Conservation (phyloP, 1,140 invertebrate species). For the Drosophila sulfurigaster region DNA sequence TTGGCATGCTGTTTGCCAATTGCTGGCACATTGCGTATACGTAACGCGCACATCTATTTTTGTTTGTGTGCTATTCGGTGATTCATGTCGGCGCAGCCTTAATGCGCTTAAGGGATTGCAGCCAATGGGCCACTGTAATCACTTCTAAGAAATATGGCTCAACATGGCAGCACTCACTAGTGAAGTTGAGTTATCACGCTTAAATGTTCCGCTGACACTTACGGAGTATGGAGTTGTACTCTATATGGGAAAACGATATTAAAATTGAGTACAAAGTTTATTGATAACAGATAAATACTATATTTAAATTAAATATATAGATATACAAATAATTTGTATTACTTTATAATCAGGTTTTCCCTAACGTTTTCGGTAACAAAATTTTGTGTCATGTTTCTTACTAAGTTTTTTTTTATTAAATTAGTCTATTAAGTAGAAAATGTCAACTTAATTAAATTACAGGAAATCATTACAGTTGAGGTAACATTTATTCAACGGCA, state of each 20-base stretch:
- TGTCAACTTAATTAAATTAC: too few relatives aligned
- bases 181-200: constrained; percentile 1
- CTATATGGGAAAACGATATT: not conserved
- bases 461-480: too few relatives aligned
- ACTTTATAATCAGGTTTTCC: too few relatives aligned
- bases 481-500: too few relatives aligned
- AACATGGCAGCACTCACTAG: not conserved
- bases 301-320: too few relatives aligned
- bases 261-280: not conserved
- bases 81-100: constrained; percentile 42
- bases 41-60: constrained; percentile 57
- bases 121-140: constrained; percentile 34
- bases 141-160: constrained; percentile 41
- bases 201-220: not conserved
- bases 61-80: constrained; percentile 42
- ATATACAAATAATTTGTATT: too few relatives aligned
- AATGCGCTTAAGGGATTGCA: constrained; percentile 50
- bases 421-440: too few relatives aligned
- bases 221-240: not conserved
- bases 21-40: constrained; percentile 70
- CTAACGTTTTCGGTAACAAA: too few relatives aligned
- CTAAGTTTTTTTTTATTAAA: too few relatives aligned
- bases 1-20: constrained; percentile 55
- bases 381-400: too few relatives aligned
- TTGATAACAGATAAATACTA: too few relatives aligned